phyloP scores from a whole-genome alignment of 2,888 invertebrate species.

The Pterobdella sp. region DNA sequence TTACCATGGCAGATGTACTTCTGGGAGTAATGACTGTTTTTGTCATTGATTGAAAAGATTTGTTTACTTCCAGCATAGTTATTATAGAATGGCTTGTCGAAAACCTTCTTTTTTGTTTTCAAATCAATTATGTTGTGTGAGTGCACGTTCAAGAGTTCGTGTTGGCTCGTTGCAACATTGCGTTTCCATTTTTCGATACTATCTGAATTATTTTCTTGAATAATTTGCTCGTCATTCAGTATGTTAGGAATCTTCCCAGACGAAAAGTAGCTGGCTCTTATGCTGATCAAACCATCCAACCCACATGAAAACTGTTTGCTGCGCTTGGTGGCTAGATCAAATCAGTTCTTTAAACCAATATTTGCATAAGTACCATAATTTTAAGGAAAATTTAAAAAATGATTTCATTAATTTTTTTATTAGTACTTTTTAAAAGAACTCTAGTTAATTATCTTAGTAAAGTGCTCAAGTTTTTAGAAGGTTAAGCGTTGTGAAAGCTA shows the following conservation, averaged over 20 bases:
- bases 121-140: background rate
- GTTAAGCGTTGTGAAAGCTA: too few relatives aligned
- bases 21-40: conserved; percentile 19
- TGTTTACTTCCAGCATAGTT: too few relatives aligned
- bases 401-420: too few relatives aligned
- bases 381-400: too few relatives aligned
- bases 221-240: background rate
- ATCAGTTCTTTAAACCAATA: too few relatives aligned
- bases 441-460: too few relatives aligned
- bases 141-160: background rate
- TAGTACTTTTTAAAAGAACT: too few relatives aligned
- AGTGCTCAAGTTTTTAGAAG: too few relatives aligned
- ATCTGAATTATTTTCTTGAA: background rate
- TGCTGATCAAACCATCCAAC: conserved; percentile 41
- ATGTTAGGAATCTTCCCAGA: background rate
- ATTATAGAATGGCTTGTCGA: background rate
- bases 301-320: conserved; percentile 40
- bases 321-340: background rate
- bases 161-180: background rate
- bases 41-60: background rate
- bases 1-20: conserved; percentile 42
- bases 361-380: too few relatives aligned
- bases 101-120: background rate
- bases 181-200: background rate
- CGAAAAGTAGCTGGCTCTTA: conserved; percentile 40